Conservation (phyloP, 1,140 invertebrate genomes). For the Stegodyphus dumicola region DNA sequence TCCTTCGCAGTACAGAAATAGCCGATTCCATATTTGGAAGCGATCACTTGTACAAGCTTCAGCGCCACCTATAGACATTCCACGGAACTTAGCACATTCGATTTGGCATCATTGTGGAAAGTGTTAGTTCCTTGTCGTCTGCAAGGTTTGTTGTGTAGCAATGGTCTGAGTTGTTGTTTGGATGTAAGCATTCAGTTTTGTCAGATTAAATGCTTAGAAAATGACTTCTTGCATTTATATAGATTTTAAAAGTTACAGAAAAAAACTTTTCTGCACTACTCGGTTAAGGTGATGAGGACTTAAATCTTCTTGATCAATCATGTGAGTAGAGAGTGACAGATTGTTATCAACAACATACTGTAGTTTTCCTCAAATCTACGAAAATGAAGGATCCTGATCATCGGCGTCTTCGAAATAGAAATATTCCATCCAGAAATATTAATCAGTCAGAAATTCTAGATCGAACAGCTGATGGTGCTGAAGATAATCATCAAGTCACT, state of each 20-base stretch:
- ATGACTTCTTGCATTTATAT: slow-evolving; percentile 3
- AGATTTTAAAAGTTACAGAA: slow-evolving; percentile 37
- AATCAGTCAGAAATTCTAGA: slow-evolving; percentile 24
- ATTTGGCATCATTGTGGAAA: neutral
- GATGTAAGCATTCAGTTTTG: neutral
- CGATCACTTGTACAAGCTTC: neutral
- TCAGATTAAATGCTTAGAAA: neutral
- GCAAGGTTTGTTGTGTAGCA: neutral
- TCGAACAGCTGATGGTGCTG: slow-evolving; percentile 58
- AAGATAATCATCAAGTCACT: slow-evolving; percentile 12
- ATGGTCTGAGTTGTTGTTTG: neutral
- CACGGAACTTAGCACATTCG: slow-evolving; percentile 28
- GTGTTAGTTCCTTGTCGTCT: too few species aligned
- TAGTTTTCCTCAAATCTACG: neutral
- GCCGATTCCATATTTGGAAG: slow-evolving; percentile 43
- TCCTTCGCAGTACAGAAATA: slow-evolving; percentile 18
- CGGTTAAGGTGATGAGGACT: neutral
- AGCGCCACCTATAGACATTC: slow-evolving; percentile 31
- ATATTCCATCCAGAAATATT: neutral
- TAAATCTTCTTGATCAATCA: neutral
- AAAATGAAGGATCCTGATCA: slow-evolving; percentile 45
- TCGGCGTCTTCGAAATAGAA: slow-evolving; percentile 1
- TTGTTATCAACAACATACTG: slow-evolving; percentile 21
- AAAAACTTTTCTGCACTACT: neutral
- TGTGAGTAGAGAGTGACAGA: slow-evolving; percentile 26